phyloP scores from a whole-genome alignment of 2,113 vertebrate genomes.

The Xenus cinereus region DNA sequence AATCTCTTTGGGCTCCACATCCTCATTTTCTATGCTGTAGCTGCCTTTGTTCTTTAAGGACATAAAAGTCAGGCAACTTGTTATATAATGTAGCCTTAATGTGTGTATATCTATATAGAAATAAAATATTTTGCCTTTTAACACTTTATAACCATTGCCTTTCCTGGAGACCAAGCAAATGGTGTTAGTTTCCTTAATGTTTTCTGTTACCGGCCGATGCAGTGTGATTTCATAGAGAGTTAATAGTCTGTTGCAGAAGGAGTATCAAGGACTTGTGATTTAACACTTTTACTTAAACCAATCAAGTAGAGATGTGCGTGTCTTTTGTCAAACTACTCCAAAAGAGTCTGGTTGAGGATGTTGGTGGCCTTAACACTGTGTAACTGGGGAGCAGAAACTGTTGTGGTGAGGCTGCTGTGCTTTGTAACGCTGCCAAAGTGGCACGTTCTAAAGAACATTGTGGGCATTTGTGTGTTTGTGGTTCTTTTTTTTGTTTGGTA shows the following conservation, averaged over 20 bases:
- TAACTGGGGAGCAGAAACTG: neutral
- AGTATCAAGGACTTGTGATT: neutral
- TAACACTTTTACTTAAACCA: neutral
- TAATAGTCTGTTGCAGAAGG: neutral
- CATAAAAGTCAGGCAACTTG: neutral
- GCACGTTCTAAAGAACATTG: fast-evolving
- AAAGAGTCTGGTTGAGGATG: neutral
- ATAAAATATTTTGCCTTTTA: neutral
- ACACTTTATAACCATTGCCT: neutral
- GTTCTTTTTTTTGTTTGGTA: neutral
- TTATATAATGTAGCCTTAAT: neutral
- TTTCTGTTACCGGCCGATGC: neutral
- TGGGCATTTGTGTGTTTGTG: neutral
- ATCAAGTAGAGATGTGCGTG: neutral
- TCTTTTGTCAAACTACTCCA: neutral
- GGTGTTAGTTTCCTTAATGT: neutral
- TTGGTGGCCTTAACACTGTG: neutral
- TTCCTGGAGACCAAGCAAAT: neutral
- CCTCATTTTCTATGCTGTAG: neutral
- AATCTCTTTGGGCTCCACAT: neutral
- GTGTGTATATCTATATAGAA: neutral
- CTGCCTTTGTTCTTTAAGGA: neutral
- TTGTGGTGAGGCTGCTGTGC: neutral
- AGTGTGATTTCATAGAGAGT: neutral
- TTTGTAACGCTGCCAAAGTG: neutral